Evolutionary conservation across 1,140 invertebrate genomes (phyloP), one percentile per base, ranked within the genome.

Genomic region (Coenobita brevimanus): DNA sequence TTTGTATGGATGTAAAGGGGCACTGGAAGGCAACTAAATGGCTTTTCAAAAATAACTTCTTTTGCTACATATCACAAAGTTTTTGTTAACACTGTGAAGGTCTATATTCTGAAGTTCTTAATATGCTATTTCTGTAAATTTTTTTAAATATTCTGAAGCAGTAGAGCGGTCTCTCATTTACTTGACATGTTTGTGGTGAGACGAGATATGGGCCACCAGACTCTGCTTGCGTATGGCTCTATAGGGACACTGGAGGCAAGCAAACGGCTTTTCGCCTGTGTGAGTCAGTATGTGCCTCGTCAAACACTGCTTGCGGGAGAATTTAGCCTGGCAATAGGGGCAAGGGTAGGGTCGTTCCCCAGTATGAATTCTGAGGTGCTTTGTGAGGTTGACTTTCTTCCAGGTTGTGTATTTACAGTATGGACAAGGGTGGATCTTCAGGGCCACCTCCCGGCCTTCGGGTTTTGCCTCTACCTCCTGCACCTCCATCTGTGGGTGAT

Each of bases 401-500:
- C 41, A 27, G 21, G 73, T 76, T 17, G 41, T n/a, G 73, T 76
- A 76, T 76, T 50, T 76, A 76, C 73, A 76, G n/a, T 76, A 76
- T 76, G 73, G 73, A 27, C 73, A 76, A 36, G 27, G 73, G 33
- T 76, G 73, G 46, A 46, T 76, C 73, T 76, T 76, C 36, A 10
- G 6, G 73, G 15, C 46, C 38, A 27, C 41, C 46, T 43, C 41
- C 24, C 73, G 41, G 38, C 41, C 73, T 76, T 76, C 73, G 41
- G 73, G 73, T 33, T 71, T 71, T 38, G 36, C 33, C 3, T 15
- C 21, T 43, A 76, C 36, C 41, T 43, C 13, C 73, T 76, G 15
- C 46, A 76, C 24, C 73, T 76, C 73, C 36, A 76, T 43, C 73
- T 76, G 73, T 76, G 73, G 73, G 73, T n/a, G n/a, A n/a, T n/a